Conservation (phyloP, 2,113 vertebrate genomes). For the Cryptomyrus ogoouensis region DNA sequence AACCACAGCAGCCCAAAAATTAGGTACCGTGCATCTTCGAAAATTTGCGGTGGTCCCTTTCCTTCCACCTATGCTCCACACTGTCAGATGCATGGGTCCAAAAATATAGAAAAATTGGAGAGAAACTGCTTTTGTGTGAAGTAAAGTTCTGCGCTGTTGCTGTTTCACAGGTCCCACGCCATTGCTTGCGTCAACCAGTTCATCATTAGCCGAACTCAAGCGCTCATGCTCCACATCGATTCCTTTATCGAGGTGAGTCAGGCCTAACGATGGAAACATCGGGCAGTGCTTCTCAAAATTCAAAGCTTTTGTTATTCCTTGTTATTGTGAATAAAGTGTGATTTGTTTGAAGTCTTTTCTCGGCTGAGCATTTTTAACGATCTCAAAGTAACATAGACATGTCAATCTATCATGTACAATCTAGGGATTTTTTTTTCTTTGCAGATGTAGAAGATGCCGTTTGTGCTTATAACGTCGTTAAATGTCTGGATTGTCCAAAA, state of each 20-base stretch:
- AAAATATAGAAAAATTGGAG: neutral
- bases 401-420: too few species aligned
- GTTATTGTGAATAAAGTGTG: neutral
- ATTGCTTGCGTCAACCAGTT: conserved; percentile 97
- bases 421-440: neutral
- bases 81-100: neutral
- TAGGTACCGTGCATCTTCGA: conserved; percentile 57
- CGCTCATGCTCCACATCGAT: conserved; percentile 95
- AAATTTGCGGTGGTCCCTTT: neutral
- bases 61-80: too few species aligned
- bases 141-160: neutral
- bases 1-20: conserved; percentile 96
- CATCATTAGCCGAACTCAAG: conserved; percentile 96
- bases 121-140: neutral
- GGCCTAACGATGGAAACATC: neutral
- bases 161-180: conserved; percentile 80
- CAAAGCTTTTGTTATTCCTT: neutral
- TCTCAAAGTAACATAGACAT: neutral
- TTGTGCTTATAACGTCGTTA: too few species aligned
- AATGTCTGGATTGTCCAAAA: neutral
- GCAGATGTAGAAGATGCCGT: neutral
- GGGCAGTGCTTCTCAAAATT: neutral
- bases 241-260: conserved; percentile 87
- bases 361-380: neutral
- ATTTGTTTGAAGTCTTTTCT: neutral